Evolutionary conservation across 2,888 invertebrate species (phyloP), one percentile per base, ranked within the genome.

Genomic region (Volucella inflata): DNA sequence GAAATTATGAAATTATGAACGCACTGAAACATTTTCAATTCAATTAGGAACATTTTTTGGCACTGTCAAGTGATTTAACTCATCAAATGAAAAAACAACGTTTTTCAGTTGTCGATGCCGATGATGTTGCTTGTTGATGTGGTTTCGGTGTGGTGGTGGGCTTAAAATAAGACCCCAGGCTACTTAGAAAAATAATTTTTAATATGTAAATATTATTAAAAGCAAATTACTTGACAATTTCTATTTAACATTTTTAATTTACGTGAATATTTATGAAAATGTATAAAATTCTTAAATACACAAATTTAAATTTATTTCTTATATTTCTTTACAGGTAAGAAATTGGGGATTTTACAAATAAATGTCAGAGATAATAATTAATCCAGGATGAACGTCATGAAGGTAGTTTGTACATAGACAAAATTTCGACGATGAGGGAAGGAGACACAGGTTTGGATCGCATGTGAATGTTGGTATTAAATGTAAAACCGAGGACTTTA

Each of bases 41-140:
- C 80, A 84, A 80, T 84, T 84, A 71, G 80, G 53, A 65, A 36
- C 14, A 64, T 10, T 67, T 77, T 48, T 80, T 84, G 84, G 80
- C 84, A 76, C 75, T 60, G 75, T 50, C 60, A 76, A 46, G 38
- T 12, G 40, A 16, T 44, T 62, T 68, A 42, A 70, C 38, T 62
- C 55, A 50, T 83, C 65, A 60, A 65, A 82, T 78, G 72, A 78
- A 72, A n/a, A 55, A 67, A 55, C n/a, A 68, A 67, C n/a, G 67
- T 36, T 30, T 55, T 55, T 55, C 55, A 2, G 12, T 16, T 51
- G 71, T 42, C 36, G 50, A 40, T 59, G 46, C 8, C 38, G 17
- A 44, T 68, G 44, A 64, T 50, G 16, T 38, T 44, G 10, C 36
- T 42, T 62, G n/a, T n/a, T n/a, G 44, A n/a, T 9, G 11, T 48